These are phyloP conservation scores for Benitochromis conjunctus DNA, from an alignment of 2,113 vertebrate genomes.

Conservation along the genomic window DNA sequence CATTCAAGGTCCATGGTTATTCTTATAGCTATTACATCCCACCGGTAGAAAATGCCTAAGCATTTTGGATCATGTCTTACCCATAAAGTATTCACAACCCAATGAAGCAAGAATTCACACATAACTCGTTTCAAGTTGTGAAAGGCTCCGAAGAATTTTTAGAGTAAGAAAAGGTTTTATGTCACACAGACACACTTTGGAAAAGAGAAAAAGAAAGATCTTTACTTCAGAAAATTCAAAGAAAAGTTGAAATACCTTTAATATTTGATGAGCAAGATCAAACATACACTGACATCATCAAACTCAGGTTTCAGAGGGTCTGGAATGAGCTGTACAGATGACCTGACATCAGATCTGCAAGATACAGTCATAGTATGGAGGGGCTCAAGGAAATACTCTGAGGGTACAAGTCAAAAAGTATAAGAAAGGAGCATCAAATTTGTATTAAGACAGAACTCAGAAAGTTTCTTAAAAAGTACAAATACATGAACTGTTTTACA, in stretches of 20 bases:
- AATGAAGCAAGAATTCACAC: neutral
- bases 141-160: neutral
- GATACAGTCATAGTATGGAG: neutral
- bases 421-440: neutral
- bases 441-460: neutral
- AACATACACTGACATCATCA: neutral
- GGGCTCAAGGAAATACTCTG: neutral
- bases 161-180: neutral
- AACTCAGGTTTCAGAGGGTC: neutral
- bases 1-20: neutral
- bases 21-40: neutral
- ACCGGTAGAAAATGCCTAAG: neutral
- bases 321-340: neutral
- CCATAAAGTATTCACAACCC: neutral
- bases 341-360: neutral
- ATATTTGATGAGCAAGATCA: conserved; percentile 1
- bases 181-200: neutral
- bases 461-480: neutral
- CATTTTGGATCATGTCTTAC: neutral
- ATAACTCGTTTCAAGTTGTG: neutral
- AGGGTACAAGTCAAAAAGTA: neutral
- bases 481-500: neutral
- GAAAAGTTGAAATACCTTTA: neutral
- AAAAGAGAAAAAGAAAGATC: neutral
- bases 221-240: neutral